Evolutionary conservation across 2,113 vertebrate genomes (phyloP).

Genomic region (Reinhardtius hippoglossoides): DNA sequence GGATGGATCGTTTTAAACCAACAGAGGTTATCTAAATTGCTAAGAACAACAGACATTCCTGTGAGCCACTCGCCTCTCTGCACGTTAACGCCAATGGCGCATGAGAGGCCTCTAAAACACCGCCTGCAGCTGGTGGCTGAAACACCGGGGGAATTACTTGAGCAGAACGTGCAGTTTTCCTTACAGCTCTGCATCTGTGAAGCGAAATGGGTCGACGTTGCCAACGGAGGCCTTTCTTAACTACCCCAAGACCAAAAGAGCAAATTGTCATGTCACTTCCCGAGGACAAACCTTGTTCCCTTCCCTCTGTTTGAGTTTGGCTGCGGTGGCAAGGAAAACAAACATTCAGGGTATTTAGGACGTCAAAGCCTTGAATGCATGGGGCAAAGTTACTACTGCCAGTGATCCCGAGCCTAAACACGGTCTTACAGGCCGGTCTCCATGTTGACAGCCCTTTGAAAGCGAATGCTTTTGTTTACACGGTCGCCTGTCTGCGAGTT

Average conservation of each 20-base stretch:
- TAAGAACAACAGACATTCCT: slow-evolving; percentile 73
- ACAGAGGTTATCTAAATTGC: slow-evolving; percentile 55
- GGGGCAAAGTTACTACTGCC: slow-evolving; percentile 10
- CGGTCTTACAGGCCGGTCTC: slow-evolving; percentile 12
- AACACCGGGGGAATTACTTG: slow-evolving; percentile 37
- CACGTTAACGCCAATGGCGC: slow-evolving; percentile 24
- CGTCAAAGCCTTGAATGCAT: slow-evolving; percentile 36
- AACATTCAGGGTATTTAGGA: slow-evolving; percentile 46
- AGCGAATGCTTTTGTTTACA: slow-evolving; percentile 61
- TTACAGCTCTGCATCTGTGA: slow-evolving; percentile 30
- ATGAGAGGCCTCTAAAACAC: slow-evolving; percentile 44
- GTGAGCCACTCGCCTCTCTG: slow-evolving; percentile 53
- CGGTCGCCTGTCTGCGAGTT: slow-evolving; percentile 24
- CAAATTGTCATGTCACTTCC: not conserved
- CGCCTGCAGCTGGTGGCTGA: slow-evolving; percentile 47
- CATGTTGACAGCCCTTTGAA: slow-evolving; percentile 48
- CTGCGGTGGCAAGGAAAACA: slow-evolving; percentile 33
- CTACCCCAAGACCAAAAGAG: not conserved
- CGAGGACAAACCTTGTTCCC: too few relatives aligned
- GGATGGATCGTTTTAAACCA: slow-evolving; percentile 41
- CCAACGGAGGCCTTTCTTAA: slow-evolving; percentile 24
- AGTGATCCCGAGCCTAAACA: slow-evolving; percentile 48
- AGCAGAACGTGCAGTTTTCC: slow-evolving; percentile 41
- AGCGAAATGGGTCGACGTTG: slow-evolving; percentile 28
- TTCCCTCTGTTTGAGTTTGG: not conserved